Percentiles rank a stretch among this genome's conserved stretches.
Conservation (phyloP, 2,113 vertebrate genomes). For the Sprattus sprattus region DNA sequence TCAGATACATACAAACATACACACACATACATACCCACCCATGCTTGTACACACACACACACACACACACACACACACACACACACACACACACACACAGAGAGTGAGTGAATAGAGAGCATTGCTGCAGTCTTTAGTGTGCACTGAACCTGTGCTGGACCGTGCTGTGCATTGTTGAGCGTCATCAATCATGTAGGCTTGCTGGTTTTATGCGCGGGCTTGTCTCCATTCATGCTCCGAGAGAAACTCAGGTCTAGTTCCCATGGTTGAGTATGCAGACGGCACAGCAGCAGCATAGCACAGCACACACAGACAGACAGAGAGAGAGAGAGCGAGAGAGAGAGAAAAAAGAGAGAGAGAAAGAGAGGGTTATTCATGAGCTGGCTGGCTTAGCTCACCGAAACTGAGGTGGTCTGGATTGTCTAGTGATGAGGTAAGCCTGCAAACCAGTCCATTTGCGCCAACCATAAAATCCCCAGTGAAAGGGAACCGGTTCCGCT, state of each 20-base stretch:
- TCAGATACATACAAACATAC: not conserved
- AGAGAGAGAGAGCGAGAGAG: not conserved
- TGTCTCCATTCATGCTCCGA: not conserved
- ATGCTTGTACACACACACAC: not conserved
- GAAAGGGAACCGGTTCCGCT: not conserved
- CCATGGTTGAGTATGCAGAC: not conserved
- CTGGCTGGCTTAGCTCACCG: not conserved
- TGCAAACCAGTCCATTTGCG: not conserved
- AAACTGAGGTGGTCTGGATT: conserved; percentile 20
- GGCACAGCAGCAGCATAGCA: not conserved
- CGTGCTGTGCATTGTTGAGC: not conserved
- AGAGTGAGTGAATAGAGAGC: not conserved
- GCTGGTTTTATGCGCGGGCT: not conserved
- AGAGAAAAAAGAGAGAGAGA: not conserved
- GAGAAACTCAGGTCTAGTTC: not conserved
- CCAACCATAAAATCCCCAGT: not conserved
- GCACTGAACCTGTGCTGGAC: conserved; percentile 3
- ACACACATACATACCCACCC: not conserved
- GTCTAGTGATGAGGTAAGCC: conserved; percentile 16
- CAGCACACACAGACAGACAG: not conserved
- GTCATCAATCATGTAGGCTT: not conserved
- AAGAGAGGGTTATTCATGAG: not conserved
- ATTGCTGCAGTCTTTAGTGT: not conserved
- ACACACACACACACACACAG: not conserved
- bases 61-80: not conserved